Evolutionary conservation across 2,888 invertebrate genomes (phyloP).

Genomic region (Trisateles emortualis): DNA sequence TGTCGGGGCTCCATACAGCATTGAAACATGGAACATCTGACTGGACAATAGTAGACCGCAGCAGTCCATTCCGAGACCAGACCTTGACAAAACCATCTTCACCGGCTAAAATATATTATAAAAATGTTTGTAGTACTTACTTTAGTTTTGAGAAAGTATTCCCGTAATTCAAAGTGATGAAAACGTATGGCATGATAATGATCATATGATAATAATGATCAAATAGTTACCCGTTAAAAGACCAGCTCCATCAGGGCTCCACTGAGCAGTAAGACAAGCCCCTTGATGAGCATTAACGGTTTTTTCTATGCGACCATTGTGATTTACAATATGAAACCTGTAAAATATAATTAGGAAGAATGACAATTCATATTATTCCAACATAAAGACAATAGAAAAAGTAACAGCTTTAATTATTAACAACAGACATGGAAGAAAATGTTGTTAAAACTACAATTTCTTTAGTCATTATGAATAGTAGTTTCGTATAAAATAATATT

Average conservation of each 20-base stretch:
- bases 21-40: slow-evolving; percentile 94
- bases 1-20: slow-evolving; percentile 93
- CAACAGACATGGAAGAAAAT: too few relatives aligned
- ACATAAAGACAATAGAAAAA: too few relatives aligned
- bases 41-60: slow-evolving; percentile 95
- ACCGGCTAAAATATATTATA: too few relatives aligned
- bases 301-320: slow-evolving; percentile 96
- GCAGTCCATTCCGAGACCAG: slow-evolving; percentile 98
- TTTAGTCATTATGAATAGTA: too few relatives aligned
- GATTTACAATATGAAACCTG: slow-evolving; percentile 95
- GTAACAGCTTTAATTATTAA: too few relatives aligned
- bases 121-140: too few relatives aligned
- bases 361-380: too few relatives aligned
- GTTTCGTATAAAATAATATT: too few relatives aligned
- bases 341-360: not conserved
- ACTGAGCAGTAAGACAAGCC: slow-evolving; percentile 95
- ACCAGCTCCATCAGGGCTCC: slow-evolving; percentile 98
- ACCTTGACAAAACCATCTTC: slow-evolving; percentile 99
- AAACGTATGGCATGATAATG: not conserved
- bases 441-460: too few relatives aligned
- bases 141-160: too few relatives aligned
- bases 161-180: too few relatives aligned
- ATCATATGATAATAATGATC: not conserved
- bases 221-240: slow-evolving; percentile 91
- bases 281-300: slow-evolving; percentile 97